Percentiles rank a stretch among this genome's conserved stretches.
Conservation (phyloP, 2,888 invertebrate species). For the Protodeltote pygarga region DNA sequence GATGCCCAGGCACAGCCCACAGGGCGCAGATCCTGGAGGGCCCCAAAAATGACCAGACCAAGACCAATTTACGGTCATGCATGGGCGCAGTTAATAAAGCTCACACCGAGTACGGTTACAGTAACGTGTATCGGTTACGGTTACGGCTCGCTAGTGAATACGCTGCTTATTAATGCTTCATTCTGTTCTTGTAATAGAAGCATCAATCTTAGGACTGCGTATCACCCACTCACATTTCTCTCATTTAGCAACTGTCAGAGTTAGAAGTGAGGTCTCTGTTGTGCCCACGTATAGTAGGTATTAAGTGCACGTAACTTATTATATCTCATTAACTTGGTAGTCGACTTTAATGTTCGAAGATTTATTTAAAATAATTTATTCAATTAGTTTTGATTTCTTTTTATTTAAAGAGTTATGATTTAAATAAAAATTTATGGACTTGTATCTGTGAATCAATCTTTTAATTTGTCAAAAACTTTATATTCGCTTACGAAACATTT, state of each 20-base stretch:
- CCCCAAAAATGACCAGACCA: too few species aligned
- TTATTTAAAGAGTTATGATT: constrained; percentile 19
- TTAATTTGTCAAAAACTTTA: too few species aligned
- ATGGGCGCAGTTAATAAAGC: too few species aligned
- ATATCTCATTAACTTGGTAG: constrained; percentile 29
- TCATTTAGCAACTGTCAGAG: constrained; percentile 63
- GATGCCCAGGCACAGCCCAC: too few species aligned
- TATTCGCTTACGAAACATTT: too few species aligned
- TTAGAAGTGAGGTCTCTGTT: constrained; percentile 20
- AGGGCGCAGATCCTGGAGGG: too few species aligned
- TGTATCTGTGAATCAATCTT: too few species aligned
- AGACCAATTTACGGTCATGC: too few species aligned
- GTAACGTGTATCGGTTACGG: too few species aligned
- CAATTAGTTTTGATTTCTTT: constrained; percentile 15
- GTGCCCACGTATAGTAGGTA: constrained; percentile 33
- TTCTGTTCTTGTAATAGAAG: constrained; percentile 56
- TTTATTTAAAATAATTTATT: constrained; percentile 36
- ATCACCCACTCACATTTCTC: constrained; percentile 62
- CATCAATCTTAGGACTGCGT: constrained; percentile 58
- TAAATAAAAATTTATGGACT: constrained; percentile 19
- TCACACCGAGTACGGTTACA: too few species aligned
- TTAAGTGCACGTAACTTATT: constrained; percentile 35
- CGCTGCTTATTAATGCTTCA: constrained; percentile 42
- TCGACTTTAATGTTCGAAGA: constrained; percentile 25
- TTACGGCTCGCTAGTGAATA: too few species aligned